Base-by-base conservation (phyloP, 1,140 invertebrate species). In the Holotrichia oblita region DNA sequence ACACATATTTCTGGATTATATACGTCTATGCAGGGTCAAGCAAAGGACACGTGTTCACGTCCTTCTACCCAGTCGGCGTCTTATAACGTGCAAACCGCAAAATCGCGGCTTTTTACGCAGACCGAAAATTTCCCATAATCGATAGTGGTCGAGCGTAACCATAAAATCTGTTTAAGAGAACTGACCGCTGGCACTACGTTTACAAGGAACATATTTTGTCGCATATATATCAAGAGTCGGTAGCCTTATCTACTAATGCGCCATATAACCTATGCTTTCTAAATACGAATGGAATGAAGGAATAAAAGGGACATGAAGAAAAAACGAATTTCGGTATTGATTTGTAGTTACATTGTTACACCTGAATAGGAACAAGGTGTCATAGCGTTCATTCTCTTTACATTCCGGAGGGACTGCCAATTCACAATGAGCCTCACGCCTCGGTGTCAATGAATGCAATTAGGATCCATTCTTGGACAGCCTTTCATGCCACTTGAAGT, bases 371-470 rank as follows among this genome's bases (percentile, higher is more conserved):
- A 22, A 81, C 79, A 79, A 81, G 80, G 81, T 83, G 81, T 83
- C 80, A 83, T 34, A 76, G 78, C 55, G 22, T 69, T 74, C 74
- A 81, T 82, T 82, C 81, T 82, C 64, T 83, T 82, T 61, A 64
- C 59, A 64, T 55, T 59, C 69, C 77, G 55, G 48, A 42, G 79
- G 78, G 77, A 40, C 64, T 76, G 80, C 72, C 73, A 44, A 76
- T 76, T 64, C 40, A 83, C 81, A 83, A 83, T 83, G 72, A 79
- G 76, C 78, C 80, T 83, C 82, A 83, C 82, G 82, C 82, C 82
- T 83, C 81, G 78, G 34, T 69, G 77, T 83, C 82, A 83, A 81
- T 83, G 81, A 83, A 83, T 82, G 82, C 82, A 83, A 83, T 83
- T 83, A 83, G 79, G 79, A 69, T 44, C 77, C 80, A 83, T 83